Evolutionary conservation across 1,140 invertebrate genomes (phyloP).

Genomic region (Potamilus streckersoni): DNA sequence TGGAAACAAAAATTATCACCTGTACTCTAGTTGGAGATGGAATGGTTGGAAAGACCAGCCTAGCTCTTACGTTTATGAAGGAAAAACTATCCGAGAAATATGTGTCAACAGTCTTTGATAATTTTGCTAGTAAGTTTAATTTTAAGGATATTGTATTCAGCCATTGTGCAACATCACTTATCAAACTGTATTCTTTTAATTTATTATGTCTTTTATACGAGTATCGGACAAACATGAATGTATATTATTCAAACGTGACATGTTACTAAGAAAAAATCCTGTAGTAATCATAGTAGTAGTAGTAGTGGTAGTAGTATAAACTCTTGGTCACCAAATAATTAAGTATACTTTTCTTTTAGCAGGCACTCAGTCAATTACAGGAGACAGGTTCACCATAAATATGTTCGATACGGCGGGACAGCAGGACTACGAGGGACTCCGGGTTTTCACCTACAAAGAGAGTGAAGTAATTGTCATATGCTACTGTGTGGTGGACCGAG

Average conservation of each 20-base stretch:
- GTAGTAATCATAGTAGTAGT: neutral
- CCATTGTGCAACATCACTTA: too few species aligned
- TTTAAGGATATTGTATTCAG: too few species aligned
- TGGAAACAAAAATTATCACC: conserved; percentile 2
- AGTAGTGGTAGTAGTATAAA: neutral
- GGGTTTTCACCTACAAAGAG: conserved; percentile 19
- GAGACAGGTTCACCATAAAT: conserved; percentile 14
- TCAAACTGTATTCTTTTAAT: too few species aligned
- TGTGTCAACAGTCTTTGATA: conserved; percentile 24
- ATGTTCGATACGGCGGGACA: conserved; percentile 27
- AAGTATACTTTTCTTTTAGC: conserved; percentile 3
- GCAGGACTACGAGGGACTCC: conserved; percentile 22
- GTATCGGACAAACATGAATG: too few species aligned
- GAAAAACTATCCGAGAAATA: conserved; percentile 7
- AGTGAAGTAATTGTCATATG: conserved; percentile 97
- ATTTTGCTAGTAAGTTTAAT: conserved; percentile 23
- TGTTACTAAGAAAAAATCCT: too few species aligned
- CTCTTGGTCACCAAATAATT: neutral
- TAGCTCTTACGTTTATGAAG: conserved; percentile 12
- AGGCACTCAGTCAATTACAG: conserved; percentile 11
- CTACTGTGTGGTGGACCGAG: conserved; percentile 98
- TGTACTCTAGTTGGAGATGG: conserved; percentile 25
- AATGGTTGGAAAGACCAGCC: conserved; percentile 20
- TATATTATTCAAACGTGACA: too few species aligned
- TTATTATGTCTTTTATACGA: too few species aligned